Evolutionary conservation across 2,888 invertebrate genomes (phyloP).

Genomic region (Ennomos quercinarius): DNA sequence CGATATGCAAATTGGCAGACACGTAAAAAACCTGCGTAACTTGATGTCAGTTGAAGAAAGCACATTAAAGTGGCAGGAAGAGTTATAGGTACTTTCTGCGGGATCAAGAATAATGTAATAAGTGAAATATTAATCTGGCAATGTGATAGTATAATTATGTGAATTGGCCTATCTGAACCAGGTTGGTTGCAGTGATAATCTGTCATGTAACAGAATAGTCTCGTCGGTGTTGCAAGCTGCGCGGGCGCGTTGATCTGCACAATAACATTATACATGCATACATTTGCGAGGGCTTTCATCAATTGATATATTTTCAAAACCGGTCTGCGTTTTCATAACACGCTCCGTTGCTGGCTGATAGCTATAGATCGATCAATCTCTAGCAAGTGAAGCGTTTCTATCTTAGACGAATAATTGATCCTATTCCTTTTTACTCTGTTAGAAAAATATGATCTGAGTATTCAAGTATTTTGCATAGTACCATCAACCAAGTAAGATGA

Average conservation of each 20-base stretch:
- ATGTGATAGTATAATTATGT: slow-evolving; percentile 41
- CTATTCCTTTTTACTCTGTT: not conserved
- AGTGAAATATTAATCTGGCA: slow-evolving; percentile 32
- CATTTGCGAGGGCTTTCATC: slow-evolving; percentile 73
- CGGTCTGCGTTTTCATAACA: slow-evolving; percentile 81
- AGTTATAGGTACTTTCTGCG: not conserved
- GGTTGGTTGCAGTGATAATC: slow-evolving; percentile 56
- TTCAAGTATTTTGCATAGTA: too few relatives aligned
- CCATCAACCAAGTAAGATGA: too few relatives aligned
- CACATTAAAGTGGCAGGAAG: slow-evolving; percentile 37
- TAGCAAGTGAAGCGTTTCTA: slow-evolving; percentile 8
- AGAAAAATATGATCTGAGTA: too few relatives aligned
- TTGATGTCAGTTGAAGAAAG: slow-evolving; percentile 46
- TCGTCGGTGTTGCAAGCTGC: slow-evolving; percentile 67
- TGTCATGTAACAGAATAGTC: slow-evolving; percentile 68
- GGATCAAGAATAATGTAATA: too few relatives aligned
- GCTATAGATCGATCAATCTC: slow-evolving; percentile 53
- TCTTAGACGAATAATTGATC: slow-evolving; percentile 5
- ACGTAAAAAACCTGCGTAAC: slow-evolving; percentile 53
- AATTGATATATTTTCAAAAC: slow-evolving; percentile 83
- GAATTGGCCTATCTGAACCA: slow-evolving; percentile 52
- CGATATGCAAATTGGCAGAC: slow-evolving; percentile 60
- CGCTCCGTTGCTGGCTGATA: slow-evolving; percentile 46
- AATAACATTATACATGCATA: slow-evolving; percentile 77
- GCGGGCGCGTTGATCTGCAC: slow-evolving; percentile 59